Evolutionary conservation across 1,140 invertebrate species (phyloP).

Genomic region (Oryzaephilus surinamensis): DNA sequence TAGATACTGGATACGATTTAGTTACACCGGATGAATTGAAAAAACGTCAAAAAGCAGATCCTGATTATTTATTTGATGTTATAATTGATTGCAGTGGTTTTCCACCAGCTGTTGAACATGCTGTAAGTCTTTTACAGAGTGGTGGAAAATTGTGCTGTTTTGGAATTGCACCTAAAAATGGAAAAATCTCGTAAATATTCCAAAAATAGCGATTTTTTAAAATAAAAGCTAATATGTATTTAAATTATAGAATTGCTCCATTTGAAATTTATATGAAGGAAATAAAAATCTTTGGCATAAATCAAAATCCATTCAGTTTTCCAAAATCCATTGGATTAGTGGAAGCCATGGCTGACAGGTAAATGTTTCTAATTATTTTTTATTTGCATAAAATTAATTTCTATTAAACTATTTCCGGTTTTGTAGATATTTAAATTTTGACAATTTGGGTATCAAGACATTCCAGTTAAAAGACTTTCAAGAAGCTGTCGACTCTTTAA

Average conservation of each 20-base stretch:
- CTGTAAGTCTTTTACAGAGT: constrained; percentile 35
- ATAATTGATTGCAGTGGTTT: constrained; percentile 58
- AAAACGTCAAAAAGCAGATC: constrained; percentile 30
- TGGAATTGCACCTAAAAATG: constrained; percentile 42
- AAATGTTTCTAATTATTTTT: background rate
- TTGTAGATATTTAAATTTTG: constrained; percentile 45
- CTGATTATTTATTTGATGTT: constrained; percentile 42
- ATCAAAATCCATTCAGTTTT: constrained; percentile 56
- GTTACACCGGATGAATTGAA: constrained; percentile 45
- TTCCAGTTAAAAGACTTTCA: constrained; percentile 48
- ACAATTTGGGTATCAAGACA: constrained; percentile 51
- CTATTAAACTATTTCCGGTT: background rate
- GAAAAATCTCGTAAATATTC: constrained; percentile 33
- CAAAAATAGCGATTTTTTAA: background rate
- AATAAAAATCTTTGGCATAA: constrained; percentile 49
- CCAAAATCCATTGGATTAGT: constrained; percentile 49
- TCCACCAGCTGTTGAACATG: constrained; percentile 43
- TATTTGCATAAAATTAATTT: background rate
- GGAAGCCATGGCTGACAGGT: constrained; percentile 47
- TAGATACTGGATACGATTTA: constrained; percentile 32
- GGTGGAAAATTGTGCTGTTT: constrained; percentile 48
- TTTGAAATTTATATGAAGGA: constrained; percentile 52
- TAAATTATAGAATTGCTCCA: constrained; percentile 44
- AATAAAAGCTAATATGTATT: background rate
- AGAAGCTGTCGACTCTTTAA: constrained; percentile 45